Conservation (phyloP, 2,797 vertebrate species). For the Alca torda region DNA sequence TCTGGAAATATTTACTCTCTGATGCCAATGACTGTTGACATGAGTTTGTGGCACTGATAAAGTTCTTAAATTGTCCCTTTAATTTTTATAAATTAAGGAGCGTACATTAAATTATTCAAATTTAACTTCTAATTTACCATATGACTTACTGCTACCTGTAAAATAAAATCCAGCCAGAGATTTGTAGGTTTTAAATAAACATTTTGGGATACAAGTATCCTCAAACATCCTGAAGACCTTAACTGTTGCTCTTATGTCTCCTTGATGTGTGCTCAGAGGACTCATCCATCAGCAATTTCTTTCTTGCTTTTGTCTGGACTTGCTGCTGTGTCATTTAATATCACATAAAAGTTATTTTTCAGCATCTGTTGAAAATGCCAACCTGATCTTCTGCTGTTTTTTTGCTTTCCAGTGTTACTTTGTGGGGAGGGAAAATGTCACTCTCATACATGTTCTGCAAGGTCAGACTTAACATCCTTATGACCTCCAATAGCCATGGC, state of each 20-base stretch:
- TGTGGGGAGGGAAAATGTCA: neutral
- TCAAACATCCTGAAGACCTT: neutral
- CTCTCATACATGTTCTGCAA: neutral
- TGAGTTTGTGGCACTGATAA: neutral
- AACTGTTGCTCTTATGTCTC: neutral
- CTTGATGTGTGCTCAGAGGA: neutral
- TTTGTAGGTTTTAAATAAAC: neutral
- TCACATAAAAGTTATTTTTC: neutral
- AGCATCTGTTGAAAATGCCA: neutral
- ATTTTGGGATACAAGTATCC: neutral
- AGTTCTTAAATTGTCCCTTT: neutral
- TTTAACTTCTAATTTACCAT: neutral
- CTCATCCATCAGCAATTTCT: neutral
- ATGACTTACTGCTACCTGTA: neutral
- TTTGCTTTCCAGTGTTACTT: neutral
- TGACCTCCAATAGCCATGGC: fast-evolving
- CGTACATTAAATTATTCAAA: neutral
- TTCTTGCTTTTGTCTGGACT: neutral
- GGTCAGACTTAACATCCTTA: neutral
- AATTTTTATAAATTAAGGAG: neutral
- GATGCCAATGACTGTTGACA: neutral
- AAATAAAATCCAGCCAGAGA: neutral
- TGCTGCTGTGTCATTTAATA: neutral
- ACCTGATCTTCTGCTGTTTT: neutral
- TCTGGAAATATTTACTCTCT: neutral